Base-by-base conservation (phyloP, 2,888 invertebrate genomes). In the Netelia virgata region DNA sequence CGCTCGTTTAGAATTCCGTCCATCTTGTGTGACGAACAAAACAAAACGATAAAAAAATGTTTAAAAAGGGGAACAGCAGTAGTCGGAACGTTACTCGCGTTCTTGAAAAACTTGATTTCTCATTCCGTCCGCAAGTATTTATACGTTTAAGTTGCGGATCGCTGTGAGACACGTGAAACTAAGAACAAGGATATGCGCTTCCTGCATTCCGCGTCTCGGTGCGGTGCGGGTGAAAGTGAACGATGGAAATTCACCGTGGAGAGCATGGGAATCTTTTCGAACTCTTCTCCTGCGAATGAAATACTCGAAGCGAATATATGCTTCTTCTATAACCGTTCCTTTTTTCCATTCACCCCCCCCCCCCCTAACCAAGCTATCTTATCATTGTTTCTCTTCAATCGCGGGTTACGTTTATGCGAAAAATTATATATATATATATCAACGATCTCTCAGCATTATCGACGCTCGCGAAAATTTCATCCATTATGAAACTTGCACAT, bases 161-260 rank as follows among this genome's bases (percentile, higher is more conserved):
- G 41, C 43, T 63, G 69, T 77, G 73, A 74, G 81, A 81, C 63
- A 57, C 72, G 72, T 57, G 66, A 55, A 77, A 63, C 55, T 50
- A 81, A 76, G 63, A 36, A 72, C 63, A 59, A 59, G 63, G 69
- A 63, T 63, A 85, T 82, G 83, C 66, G 87, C 84, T 85, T 88
- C 85, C 87, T 83, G 86, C 87, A 88, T 85, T 86, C 87, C 86
- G 59, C 63, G 82, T 47, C 53, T 79, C 73, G 43, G 36, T 84
- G 76, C 63, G 75, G 68, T 76, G 64, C 72, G 78, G 50, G 86
- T 77, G 86, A 86, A 86, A 86, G 86, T 85, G 82, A 82, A 84
- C 36, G 72, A 75, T 66, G 70, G 76, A 76, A 82, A 76, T 66
- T 63, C 78, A 61, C 50, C 69, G 75, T 36, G 66, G 64, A 23